Evolutionary conservation across 2,797 vertebrate species (phyloP), one percentile per base, ranked within the genome.

Genomic region (Acanthis flammea): DNA sequence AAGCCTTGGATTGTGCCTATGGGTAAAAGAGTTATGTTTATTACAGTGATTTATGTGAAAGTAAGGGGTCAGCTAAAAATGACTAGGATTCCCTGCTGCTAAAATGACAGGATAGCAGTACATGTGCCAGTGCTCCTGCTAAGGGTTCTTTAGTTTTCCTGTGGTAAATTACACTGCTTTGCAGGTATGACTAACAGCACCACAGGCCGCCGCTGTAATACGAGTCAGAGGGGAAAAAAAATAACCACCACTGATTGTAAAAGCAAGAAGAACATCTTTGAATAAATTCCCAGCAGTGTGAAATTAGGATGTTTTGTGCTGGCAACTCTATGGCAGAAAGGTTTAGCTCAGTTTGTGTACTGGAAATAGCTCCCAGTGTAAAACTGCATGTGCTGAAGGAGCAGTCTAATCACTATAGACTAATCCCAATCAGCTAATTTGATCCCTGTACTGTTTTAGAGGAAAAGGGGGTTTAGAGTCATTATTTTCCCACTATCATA

Each of bases 1-100:
- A 96, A 96, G 87, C 88, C 74, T 93, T 85, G 88, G 60, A 45
- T 80, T 95, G 77, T 97, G 94, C 90, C 90, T 86, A 81, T 84
- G 94, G 84, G 53, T 94, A 94, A 96, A 94, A 94, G 68, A 92
- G 85, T 96, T 96, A 86, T 84, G 88, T 97, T 97, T 98, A 98
- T 97, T 98, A 95, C 83, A 84, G 95, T 98, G 98, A 99, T 98
- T 98, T 98, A 98, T 98, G 98, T 97, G 87, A 94, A 98, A 95
- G 78, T 95, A 97, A 98, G 96, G 96, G 97, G 86, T 95, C 94
- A 97, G 95, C 97, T 96, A 98, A 98, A 98, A 98, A 97, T 95
- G 88, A 97, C 97, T 97, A 94, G 91, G 96, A 94, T 96, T 97
- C 95, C 98, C 98, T 97, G 97, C 97, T 98, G 98, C 96, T 98